Evolutionary conservation across 2,888 invertebrate species (phyloP).

Genomic region (Steinernema carpocapsae): DNA sequence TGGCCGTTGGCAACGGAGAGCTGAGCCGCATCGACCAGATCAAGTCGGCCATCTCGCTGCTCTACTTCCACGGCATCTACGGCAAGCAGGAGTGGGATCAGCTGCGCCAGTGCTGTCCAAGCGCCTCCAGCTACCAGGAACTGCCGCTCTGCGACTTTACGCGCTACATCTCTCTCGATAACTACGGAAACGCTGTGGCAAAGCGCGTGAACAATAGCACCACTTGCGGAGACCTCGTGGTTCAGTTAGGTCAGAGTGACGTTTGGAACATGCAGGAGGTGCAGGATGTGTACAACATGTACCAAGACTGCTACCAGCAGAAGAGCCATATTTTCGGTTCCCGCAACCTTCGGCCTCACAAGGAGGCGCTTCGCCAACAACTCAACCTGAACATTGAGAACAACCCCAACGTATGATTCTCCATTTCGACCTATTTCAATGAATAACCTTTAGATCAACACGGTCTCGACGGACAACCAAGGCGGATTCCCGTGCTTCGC

Average conservation of each 20-base stretch:
- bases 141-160: slow-evolving; percentile 55
- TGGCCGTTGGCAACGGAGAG: slow-evolving; percentile 60
- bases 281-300: slow-evolving; percentile 60
- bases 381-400: background rate
- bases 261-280: background rate
- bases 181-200: slow-evolving; percentile 45
- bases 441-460: slow-evolving; percentile 35
- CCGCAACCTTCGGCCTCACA: background rate
- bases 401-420: background rate
- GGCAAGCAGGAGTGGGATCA: slow-evolving; percentile 55
- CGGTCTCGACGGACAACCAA: slow-evolving; percentile 42
- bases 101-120: slow-evolving; percentile 43
- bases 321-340: slow-evolving; percentile 39
- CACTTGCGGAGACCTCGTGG: slow-evolving; percentile 22
- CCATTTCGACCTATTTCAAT: background rate
- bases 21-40: slow-evolving; percentile 44
- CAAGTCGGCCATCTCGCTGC: slow-evolving; percentile 39
- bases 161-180: slow-evolving; percentile 45
- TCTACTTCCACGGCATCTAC: slow-evolving; percentile 45
- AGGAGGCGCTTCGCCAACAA: slow-evolving; percentile 3
- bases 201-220: slow-evolving; percentile 43
- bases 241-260: background rate
- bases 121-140: slow-evolving; percentile 36
- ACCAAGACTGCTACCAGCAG: slow-evolving; percentile 61
- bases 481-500: slow-evolving; percentile 57